These are phyloP conservation scores for Watsonalla cultraria DNA, from an alignment of 2,888 invertebrate genomes.

Conservation along the genomic window DNA sequence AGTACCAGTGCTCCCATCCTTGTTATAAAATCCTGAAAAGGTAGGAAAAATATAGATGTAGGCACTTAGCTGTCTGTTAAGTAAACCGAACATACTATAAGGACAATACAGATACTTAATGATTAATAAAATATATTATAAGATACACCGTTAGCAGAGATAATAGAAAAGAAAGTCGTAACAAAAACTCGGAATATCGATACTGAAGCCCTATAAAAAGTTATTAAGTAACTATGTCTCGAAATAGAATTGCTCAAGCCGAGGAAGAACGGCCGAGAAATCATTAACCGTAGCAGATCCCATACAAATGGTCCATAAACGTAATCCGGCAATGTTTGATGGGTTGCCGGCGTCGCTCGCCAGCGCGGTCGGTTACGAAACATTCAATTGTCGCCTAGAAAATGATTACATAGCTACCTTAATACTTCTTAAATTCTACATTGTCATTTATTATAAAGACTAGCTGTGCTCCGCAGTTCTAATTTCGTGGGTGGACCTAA, in stretches of 20 bases:
- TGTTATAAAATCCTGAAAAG: too few relatives aligned
- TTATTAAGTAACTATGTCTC: constrained; percentile 42
- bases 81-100: background rate
- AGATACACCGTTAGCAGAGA: constrained; percentile 1
- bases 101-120: background rate
- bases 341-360: constrained; percentile 33
- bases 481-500: too few relatives aligned
- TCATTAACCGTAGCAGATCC: constrained; percentile 68
- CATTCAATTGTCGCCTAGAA: constrained; percentile 30
- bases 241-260: constrained; percentile 51
- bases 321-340: constrained; percentile 70
- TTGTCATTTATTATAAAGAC: too few relatives aligned
- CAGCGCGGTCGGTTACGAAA: constrained; percentile 46
- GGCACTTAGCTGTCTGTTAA: too few relatives aligned
- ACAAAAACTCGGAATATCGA: constrained; percentile 13
- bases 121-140: background rate
- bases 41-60: too few relatives aligned
- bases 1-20: constrained; percentile 23
- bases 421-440: background rate
- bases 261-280: constrained; percentile 48
- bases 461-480: too few relatives aligned
- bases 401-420: constrained; percentile 20
- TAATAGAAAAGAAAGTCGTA: constrained; percentile 2
- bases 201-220: constrained; percentile 34
- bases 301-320: constrained; percentile 69